A percentile compares a stretch with the other conserved stretches of the same genome.
Evolutionary conservation across 2,888 invertebrate species (phyloP).

Genomic region (Lasioglossum zephyrum): DNA sequence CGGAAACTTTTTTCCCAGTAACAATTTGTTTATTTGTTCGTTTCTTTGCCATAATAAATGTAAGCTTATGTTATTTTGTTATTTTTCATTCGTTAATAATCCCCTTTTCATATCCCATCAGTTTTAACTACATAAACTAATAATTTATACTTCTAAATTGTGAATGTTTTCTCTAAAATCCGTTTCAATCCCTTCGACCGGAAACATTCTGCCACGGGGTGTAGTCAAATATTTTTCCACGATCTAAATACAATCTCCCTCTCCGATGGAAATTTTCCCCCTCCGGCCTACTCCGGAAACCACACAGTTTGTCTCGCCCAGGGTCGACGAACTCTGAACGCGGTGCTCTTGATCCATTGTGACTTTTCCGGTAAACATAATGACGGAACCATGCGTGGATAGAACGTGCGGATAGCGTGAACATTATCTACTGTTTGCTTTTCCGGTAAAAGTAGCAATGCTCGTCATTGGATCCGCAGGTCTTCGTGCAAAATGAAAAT

Average conservation of each 20-base stretch:
- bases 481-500: neutral
- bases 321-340: neutral
- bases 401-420: neutral
- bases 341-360: slow-evolving; percentile 3
- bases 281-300: neutral
- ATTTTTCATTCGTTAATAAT: too few relatives aligned
- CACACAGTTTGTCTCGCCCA: neutral
- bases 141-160: too few relatives aligned
- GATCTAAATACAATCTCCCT: neutral
- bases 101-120: too few relatives aligned
- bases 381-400: neutral
- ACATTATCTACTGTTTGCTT: neutral
- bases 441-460: neutral
- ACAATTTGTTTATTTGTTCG: too few relatives aligned
- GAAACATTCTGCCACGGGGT: too few relatives aligned
- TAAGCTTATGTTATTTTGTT: too few relatives aligned
- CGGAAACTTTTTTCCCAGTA: too few relatives aligned
- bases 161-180: too few relatives aligned
- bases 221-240: neutral
- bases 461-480: neutral
- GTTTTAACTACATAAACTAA: too few relatives aligned
- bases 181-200: too few relatives aligned
- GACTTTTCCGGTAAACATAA: neutral
- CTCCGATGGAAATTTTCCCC: neutral
- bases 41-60: too few relatives aligned